Evolutionary conservation across 2,113 vertebrate genomes (phyloP).

Genomic region (Hylia prasina): DNA sequence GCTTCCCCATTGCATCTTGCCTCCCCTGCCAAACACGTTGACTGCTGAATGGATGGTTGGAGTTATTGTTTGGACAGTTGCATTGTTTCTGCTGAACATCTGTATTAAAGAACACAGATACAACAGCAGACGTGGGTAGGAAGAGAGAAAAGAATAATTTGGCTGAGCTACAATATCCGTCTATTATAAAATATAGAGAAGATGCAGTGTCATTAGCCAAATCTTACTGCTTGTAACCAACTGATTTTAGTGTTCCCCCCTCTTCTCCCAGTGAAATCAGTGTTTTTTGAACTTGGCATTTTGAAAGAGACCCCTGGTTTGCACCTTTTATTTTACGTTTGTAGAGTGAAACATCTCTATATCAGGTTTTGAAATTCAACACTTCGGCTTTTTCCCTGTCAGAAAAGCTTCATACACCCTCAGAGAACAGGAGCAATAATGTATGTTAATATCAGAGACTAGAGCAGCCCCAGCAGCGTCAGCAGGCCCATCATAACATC

Average conservation of each 20-base stretch:
- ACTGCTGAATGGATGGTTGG: not conserved
- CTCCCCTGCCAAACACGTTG: not conserved
- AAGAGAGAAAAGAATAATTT: constrained; percentile 35
- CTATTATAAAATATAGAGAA: not conserved
- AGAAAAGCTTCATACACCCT: not conserved
- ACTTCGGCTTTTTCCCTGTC: not conserved
- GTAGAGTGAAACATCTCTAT: not conserved
- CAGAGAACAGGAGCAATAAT: not conserved
- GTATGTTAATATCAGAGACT: not conserved
- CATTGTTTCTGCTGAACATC: constrained; percentile 50
- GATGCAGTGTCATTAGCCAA: not conserved
- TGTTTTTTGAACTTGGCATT: not conserved
- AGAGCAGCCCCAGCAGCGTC: not conserved
- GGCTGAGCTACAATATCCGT: not conserved
- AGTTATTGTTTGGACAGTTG: constrained; percentile 10
- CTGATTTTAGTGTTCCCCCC: not conserved
- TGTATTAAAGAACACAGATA: constrained; percentile 13
- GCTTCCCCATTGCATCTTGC: rapidly evolving
- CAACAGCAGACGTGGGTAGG: not conserved
- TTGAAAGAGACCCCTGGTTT: not conserved
- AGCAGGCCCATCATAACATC: not conserved
- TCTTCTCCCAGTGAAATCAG: not conserved
- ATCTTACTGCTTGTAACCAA: not conserved
- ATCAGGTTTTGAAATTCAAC: not conserved
- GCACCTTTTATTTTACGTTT: not conserved